A percentile compares a stretch with the other conserved stretches of the same genome.
Conservation (phyloP, 1,140 invertebrate genomes). For the Formica selysi region DNA sequence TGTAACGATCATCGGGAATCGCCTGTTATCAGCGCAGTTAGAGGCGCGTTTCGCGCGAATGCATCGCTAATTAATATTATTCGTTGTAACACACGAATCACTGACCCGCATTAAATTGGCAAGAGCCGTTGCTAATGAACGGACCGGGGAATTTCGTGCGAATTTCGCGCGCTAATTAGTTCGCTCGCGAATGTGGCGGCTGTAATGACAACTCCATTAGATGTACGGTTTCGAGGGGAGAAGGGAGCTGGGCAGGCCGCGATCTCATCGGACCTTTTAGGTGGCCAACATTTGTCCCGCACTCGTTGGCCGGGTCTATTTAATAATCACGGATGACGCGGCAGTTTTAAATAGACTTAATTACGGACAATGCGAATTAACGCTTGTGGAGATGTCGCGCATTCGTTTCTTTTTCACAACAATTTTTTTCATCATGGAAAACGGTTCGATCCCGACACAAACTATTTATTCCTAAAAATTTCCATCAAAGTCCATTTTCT, state of each 20-base stretch:
- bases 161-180: conserved; percentile 55
- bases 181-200: conserved; percentile 43
- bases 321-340: conserved; percentile 51
- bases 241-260: background rate
- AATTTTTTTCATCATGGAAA: background rate
- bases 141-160: conserved; percentile 28
- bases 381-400: conserved; percentile 7
- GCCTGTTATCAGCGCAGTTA: background rate
- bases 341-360: conserved; percentile 52
- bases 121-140: conserved; percentile 43
- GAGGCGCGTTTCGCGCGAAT: conserved; percentile 40
- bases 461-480: background rate
- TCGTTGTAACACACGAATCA: conserved; percentile 43
- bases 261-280: conserved; percentile 39
- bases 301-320: conserved; percentile 27
- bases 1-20: background rate
- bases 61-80: conserved; percentile 62
- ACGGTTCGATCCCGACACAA: background rate
- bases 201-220: conserved; percentile 58
- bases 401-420: background rate
- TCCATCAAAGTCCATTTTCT: background rate
- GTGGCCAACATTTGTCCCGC: conserved; percentile 31
- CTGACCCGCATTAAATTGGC: conserved; percentile 53
- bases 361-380: conserved; percentile 48
- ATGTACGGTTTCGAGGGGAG: background rate